A percentile compares a stretch with the other conserved stretches of the same genome.
Conservation (phyloP, 2,888 invertebrate species). For the Atethmia centrago region DNA sequence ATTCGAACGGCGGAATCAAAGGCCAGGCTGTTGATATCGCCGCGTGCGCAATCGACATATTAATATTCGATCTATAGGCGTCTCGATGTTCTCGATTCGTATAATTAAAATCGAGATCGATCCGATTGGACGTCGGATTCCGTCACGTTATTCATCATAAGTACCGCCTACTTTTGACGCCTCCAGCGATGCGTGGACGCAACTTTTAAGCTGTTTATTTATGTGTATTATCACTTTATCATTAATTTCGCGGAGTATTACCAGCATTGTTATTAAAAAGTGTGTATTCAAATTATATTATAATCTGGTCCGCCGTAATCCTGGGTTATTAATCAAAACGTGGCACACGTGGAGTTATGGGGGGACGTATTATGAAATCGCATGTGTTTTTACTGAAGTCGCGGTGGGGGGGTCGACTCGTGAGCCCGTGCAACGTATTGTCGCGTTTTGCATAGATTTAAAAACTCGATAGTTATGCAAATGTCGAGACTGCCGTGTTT, state of each 20-base stretch:
- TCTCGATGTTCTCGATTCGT: slow-evolving; percentile 88
- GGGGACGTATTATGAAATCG: slow-evolving; percentile 83
- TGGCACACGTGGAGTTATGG: slow-evolving; percentile 70
- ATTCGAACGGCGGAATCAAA: slow-evolving; percentile 86
- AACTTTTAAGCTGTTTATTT: slow-evolving; percentile 83
- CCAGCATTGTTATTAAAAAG: slow-evolving; percentile 72
- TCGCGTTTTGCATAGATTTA: slow-evolving; percentile 90
- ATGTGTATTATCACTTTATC: slow-evolving; percentile 77
- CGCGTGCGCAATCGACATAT: slow-evolving; percentile 87
- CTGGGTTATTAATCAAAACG: slow-evolving; percentile 82
- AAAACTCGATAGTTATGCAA: slow-evolving; percentile 90
- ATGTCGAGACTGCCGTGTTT: slow-evolving; percentile 87
- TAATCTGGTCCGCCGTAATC: slow-evolving; percentile 76
- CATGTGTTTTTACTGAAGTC: slow-evolving; percentile 82
- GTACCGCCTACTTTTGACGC: slow-evolving; percentile 89
- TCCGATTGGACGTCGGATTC: slow-evolving; percentile 88
- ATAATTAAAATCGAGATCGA: slow-evolving; percentile 90
- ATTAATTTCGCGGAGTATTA: slow-evolving; percentile 75
- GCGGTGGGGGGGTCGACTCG: slow-evolving; percentile 78
- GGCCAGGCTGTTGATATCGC: slow-evolving; percentile 81
- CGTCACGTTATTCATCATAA: slow-evolving; percentile 88
- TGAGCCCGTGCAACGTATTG: slow-evolving; percentile 88
- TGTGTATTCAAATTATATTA: slow-evolving; percentile 73
- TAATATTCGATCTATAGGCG: slow-evolving; percentile 89
- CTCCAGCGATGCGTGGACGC: slow-evolving; percentile 88